Percentiles rank a stretch among this genome's conserved stretches.
Conservation (phyloP, 2,888 invertebrate genomes). For the Tillus elongatus region DNA sequence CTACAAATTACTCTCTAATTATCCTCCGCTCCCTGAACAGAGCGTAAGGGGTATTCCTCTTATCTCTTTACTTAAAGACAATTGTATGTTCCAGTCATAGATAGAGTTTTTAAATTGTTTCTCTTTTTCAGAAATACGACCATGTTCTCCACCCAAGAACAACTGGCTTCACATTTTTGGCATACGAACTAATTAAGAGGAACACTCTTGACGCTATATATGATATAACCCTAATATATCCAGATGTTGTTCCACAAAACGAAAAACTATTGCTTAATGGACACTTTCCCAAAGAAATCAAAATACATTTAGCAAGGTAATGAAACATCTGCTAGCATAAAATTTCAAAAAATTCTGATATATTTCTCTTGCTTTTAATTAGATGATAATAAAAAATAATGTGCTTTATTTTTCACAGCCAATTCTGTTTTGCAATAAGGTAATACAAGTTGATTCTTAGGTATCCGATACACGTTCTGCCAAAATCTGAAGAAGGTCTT, state of each 20-base stretch:
- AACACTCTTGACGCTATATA: conserved; percentile 67
- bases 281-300: conserved; percentile 62
- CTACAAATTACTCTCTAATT: too few relatives aligned
- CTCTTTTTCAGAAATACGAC: conserved; percentile 47
- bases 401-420: background rate
- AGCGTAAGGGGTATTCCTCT: too few relatives aligned
- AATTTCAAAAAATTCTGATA: background rate
- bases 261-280: conserved; percentile 65
- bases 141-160: conserved; percentile 79
- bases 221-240: conserved; percentile 80
- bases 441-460: too few relatives aligned
- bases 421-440: background rate
- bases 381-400: too few relatives aligned
- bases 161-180: conserved; percentile 64
- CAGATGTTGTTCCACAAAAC: conserved; percentile 62
- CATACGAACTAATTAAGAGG: conserved; percentile 47
- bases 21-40: too few relatives aligned
- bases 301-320: conserved; percentile 65
- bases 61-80: too few relatives aligned
- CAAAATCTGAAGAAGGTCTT: conserved; percentile 48
- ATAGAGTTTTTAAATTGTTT: background rate
- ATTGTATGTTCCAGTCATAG: background rate
- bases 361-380: too few relatives aligned
- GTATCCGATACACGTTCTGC: conserved; percentile 51
- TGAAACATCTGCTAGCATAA: background rate